Conservation (phyloP, 37 sponge, comb jelly and placozoan species). For the Beroe forskalii region DNA sequence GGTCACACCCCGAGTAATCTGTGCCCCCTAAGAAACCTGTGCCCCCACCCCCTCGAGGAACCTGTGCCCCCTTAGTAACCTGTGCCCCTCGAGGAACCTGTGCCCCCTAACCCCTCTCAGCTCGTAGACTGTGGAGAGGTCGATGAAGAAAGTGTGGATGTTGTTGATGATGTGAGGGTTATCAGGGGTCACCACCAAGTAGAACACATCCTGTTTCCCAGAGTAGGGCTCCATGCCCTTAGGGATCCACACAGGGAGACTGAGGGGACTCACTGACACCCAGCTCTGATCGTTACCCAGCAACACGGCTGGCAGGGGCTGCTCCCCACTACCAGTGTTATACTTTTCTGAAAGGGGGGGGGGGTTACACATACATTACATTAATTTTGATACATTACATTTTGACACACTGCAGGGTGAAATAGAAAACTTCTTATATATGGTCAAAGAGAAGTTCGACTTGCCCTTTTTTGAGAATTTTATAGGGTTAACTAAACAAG, state of each 20-base stretch:
- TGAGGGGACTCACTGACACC: constrained; percentile 37
- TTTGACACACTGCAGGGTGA: too few species aligned
- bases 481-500: too few species aligned
- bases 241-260: background rate
- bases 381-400: too few species aligned
- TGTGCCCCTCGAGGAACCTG: too few species aligned
- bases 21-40: too few species aligned
- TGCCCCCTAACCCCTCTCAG: too few species aligned
- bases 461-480: too few species aligned
- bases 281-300: constrained; percentile 37
- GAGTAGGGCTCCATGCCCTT: constrained; percentile 55
- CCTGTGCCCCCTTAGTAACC: too few species aligned
- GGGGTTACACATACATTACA: background rate
- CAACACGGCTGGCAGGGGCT: constrained; percentile 15
- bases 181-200: constrained; percentile 45
- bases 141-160: constrained; percentile 7
- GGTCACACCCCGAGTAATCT: too few species aligned
- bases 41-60: too few species aligned
- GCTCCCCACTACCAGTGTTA: constrained; percentile 32
- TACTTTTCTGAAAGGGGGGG: constrained; percentile 1
- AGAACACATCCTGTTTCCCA: constrained; percentile 36
- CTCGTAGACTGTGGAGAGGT: constrained; percentile 44
- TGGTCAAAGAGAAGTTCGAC: too few species aligned
- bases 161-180: constrained; percentile 61
- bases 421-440: too few species aligned